phyloP scores from a whole-genome alignment of 37 sponge, comb jelly and placozoan species.

The Oscarella lobularis region DNA sequence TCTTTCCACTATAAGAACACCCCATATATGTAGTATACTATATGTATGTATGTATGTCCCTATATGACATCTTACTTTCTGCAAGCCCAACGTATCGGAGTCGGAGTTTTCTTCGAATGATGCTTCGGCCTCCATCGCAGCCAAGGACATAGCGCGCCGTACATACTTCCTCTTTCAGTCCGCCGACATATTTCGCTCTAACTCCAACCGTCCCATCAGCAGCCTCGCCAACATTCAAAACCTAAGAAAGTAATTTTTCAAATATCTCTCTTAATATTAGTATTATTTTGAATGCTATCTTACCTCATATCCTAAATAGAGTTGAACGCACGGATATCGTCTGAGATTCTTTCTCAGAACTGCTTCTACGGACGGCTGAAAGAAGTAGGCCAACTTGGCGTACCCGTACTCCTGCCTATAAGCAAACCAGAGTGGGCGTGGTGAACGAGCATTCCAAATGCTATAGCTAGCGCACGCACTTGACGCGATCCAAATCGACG shows the following conservation, averaged over 20 bases:
- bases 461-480: too few relatives aligned
- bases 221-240: not conserved
- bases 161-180: not conserved
- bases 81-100: too few relatives aligned
- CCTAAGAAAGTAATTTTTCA: too few relatives aligned
- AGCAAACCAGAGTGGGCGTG: too few relatives aligned
- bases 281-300: too few relatives aligned
- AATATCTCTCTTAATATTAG: too few relatives aligned
- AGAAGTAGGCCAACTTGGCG: not conserved
- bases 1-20: not conserved
- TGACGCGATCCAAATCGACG: too few relatives aligned
- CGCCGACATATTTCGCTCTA: not conserved
- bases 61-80: too few relatives aligned
- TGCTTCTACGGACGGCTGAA: not conserved
- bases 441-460: too few relatives aligned
- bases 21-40: too few relatives aligned
- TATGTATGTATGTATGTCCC: too few relatives aligned
- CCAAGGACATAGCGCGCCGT: not conserved
- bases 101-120: not conserved
- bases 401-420: not conserved
- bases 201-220: not conserved
- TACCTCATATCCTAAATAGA: not conserved
- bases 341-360: not conserved
- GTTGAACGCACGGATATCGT: not conserved
- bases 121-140: constrained; percentile 4